Base-by-base conservation (phyloP, 2,797 vertebrate genomes). In the Peromyscus aztecus region DNA sequence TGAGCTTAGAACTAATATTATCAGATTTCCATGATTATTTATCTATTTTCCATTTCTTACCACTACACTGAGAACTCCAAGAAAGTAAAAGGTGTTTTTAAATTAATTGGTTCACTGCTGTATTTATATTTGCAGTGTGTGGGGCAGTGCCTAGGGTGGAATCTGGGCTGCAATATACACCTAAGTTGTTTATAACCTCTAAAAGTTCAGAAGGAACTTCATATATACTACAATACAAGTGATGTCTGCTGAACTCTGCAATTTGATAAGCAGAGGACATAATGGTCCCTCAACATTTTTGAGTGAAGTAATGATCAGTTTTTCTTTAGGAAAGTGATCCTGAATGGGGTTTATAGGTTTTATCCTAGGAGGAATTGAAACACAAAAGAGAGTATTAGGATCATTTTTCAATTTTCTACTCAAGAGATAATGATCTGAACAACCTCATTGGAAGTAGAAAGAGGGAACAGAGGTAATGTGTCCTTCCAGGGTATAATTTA, bases 361-460 rank as follows among this genome's bases (percentile, higher is more conserved):
- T 21, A 67, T 49, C 77, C 0, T 10, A 89, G 24, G 49, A 61
- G 1, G 3, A 27, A 75, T 4, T 63, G 29, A 92, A 57, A 85
- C 9, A 27, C 23, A 9, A 2, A 96, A 93, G 0, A 55, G 2
- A 86, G 75, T n/a, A 14, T 92, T 75, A 83, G 24, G 16, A 55
- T 83, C 19, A 85, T 85, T 95, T 63, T 82, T 91, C 61, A 93
- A 65, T 69, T 93, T 83, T 87, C 29, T 93, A 40, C 31, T 29
- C 12, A n/a, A 75, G 46, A 96, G n/a, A 92, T 71, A 92, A 80
- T 89, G 75, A 80, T 71, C 21, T 82, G 17, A 95, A 37, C 13
- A 86, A 71, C 43, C 34, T 75, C 55, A 87, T 1, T 75, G 23
- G 21, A 96, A 92, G 11, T 52, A 90, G 34, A 84, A 75, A 67